Base-by-base conservation (phyloP, 2,888 invertebrate species). In the Limenitis camilla region DNA sequence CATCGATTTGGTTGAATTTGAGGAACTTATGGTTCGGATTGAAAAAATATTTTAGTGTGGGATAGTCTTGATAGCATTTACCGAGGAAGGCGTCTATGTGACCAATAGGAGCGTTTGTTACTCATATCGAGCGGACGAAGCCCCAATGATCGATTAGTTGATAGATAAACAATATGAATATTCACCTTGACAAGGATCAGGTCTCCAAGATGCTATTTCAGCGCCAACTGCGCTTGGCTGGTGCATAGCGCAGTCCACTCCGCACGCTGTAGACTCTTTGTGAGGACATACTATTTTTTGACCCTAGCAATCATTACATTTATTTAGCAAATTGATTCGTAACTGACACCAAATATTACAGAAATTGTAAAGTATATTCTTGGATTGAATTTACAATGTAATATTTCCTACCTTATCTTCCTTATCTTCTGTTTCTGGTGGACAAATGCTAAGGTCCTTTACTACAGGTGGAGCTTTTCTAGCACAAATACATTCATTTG, bases 401-500 rank as follows among this genome's bases (percentile, higher is more conserved):
- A 9, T n/a, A 9, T 4, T 10, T 29, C 65, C 65, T 62, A 74
- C 76, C 53, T 55, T 50, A 29, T 72, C 69, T 31, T 72, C 69
- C 40, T 67, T 62, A 35, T 60, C 49, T 7, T 67, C 68, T 4
- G 55, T 41, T n/a, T 49, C 55, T 10, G 67, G 67, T 6, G 68
- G 71, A 55, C 74, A 74, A 0, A 73, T 62, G 1, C 43, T 38
- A 4, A 71, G 72, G 2, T 74, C 72, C 0, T 57, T 48, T 0
- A 68, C 58, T 4, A 69, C 69, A 6, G 68, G 69, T 0, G 74
- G 74, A 1, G 76, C 76, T 38, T 65, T 71, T 40, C 63, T 71
- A 1, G 59, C 60, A 55, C 85, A 86, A 9, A 76, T 59, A 50
- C 86, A 86, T 4, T 46, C 44, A 30, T 73, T 73, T 0, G 80